A percentile compares a stretch with the other conserved stretches of the same genome.
These are phyloP conservation scores for Periophthalmodon schlosseri DNA, from an alignment of 2,113 vertebrate species.

Conservation along the genomic window DNA sequence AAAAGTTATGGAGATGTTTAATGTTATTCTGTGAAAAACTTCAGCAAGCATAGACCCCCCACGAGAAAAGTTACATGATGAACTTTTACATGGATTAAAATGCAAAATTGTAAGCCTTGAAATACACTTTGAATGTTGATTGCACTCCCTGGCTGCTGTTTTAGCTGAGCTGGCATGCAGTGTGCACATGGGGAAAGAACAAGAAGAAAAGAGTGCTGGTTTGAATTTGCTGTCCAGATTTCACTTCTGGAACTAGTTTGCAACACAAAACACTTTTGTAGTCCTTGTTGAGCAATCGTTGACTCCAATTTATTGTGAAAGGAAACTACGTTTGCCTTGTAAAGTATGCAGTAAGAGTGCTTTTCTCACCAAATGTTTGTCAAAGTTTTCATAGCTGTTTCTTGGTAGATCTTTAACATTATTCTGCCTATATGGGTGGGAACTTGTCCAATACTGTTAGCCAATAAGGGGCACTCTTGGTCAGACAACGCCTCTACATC, in stretches of 20 bases:
- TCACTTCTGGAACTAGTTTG: slow-evolving; percentile 71
- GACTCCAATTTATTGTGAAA: slow-evolving; percentile 31
- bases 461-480: slow-evolving; percentile 29
- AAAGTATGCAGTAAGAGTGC: background rate
- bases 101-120: slow-evolving; percentile 9
- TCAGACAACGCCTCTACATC: slow-evolving; percentile 2
- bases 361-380: background rate
- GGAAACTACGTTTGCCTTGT: slow-evolving; percentile 1
- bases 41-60: no score
- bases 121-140: slow-evolving; percentile 39
- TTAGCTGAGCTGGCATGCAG: slow-evolving; percentile 39
- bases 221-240: slow-evolving; percentile 62
- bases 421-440: slow-evolving; percentile 5
- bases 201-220: slow-evolving; percentile 56
- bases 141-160: slow-evolving; percentile 42
- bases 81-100: background rate
- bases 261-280: slow-evolving; percentile 54
- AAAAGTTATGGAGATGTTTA: no score
- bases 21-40: no score
- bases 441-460: slow-evolving; percentile 25
- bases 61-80: background rate
- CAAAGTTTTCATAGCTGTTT: background rate
- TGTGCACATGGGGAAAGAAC: slow-evolving; percentile 35
- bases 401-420: slow-evolving; percentile 13
- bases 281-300: slow-evolving; percentile 30